Evolutionary conservation across 2,888 invertebrate genomes (phyloP), one percentile per base, ranked within the genome.

Genomic region (Aphodius granarius): DNA sequence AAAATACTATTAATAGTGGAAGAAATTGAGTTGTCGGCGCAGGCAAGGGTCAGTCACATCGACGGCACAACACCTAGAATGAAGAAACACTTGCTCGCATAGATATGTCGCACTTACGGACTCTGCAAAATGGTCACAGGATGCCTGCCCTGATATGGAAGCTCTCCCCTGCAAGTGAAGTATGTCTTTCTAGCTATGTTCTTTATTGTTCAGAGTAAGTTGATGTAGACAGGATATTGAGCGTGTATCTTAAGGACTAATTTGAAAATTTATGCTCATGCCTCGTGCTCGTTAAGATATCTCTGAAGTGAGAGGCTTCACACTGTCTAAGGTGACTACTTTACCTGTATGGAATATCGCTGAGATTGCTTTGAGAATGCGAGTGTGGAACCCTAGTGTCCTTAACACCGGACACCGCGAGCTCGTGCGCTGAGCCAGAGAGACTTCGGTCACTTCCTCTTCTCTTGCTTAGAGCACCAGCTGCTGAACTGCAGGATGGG

Each of bases 331-430:
- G 43, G 13, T 13, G 43, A 3, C 43, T 3, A 43, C n/a, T 62
- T 83, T 88, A 95, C 95, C 95, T 94, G 89, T 93, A 94, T 17
- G 94, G 93, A 82, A 95, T 92, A 83, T 95, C 95, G 84, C 94
- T 93, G 79, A 97, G 91, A 88, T 97, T 97, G 83, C 95, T 95
- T 87, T 97, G 97, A 83, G 95, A 95, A 87, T 95, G 95, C 19
- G 95, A 95, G 86, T 96, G 96, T 73, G 94, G 93, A 73, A 95
- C 94, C 82, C 91, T 92, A 81, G 87, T 89, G 74, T 89, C 87
- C 79, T 91, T 89, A 71, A 92, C 91, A 71, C 94, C 93, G 82
- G 92, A 92, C 63, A 94, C 90, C 68, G 94, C 94, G 81, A 95
- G 89, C 86, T 95, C 95, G 87, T 95, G 95, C 43, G 94, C 95